These are phyloP conservation scores for Aplysia californica DNA, from an alignment of 1,140 invertebrate genomes.

Conservation along the genomic window DNA sequence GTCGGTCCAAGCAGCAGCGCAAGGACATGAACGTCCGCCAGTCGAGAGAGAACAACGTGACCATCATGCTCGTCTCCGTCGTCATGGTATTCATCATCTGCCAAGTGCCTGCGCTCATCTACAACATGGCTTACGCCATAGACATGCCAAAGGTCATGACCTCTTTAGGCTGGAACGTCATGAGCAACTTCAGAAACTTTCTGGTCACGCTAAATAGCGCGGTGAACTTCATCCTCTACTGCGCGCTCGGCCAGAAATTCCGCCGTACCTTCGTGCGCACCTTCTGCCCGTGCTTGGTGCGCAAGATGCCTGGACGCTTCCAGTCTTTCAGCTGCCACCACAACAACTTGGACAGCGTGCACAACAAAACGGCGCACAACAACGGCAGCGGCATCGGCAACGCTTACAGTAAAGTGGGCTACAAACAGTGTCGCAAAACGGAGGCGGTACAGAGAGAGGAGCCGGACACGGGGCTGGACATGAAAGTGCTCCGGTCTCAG, in stretches of 20 bases:
- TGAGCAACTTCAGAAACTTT: conserved; percentile 77
- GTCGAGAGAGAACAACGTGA: conserved; percentile 67
- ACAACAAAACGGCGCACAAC: conserved; percentile 20
- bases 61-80: conserved; percentile 93
- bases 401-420: conserved; percentile 21
- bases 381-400: conserved; percentile 26
- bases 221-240: conserved; percentile 97
- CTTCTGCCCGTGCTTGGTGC: conserved; percentile 75
- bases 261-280: conserved; percentile 87
- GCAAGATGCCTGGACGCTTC: conserved; percentile 40
- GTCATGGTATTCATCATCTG: conserved; percentile 94
- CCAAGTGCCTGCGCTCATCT: conserved; percentile 89
- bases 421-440: conserved; percentile 18
- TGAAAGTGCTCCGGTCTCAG: conserved; percentile 9
- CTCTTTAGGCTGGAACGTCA: conserved; percentile 45
- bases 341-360: conserved; percentile 6
- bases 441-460: background rate
- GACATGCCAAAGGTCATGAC: conserved; percentile 39
- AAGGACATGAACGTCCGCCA: conserved; percentile 61
- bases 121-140: conserved; percentile 77
- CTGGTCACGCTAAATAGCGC: conserved; percentile 96
- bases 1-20: conserved; percentile 56
- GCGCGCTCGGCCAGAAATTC: conserved; percentile 97
- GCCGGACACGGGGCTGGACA: conserved; percentile 9
- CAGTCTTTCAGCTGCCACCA: conserved; percentile 46